Conservation (phyloP, 1,140 invertebrate species). For the Heliconius nattereri region DNA sequence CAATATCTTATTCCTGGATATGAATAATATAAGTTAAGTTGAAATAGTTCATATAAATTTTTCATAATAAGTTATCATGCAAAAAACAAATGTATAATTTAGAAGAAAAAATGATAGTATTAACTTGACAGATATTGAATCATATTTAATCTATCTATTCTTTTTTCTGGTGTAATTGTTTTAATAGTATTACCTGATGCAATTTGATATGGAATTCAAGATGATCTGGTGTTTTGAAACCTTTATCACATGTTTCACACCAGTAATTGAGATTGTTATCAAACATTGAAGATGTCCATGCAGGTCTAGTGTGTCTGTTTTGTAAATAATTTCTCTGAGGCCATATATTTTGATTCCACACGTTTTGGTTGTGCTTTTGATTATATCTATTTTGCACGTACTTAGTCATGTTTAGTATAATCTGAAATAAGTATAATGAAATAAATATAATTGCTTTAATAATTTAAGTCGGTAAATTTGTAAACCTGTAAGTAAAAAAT, state of each 20-base stretch:
- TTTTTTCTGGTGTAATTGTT: not conserved
- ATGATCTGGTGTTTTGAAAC: slow-evolving; percentile 83
- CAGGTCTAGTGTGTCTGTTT: slow-evolving; percentile 2
- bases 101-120: no score
- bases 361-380: slow-evolving; percentile 17
- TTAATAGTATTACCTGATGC: slow-evolving; percentile 81
- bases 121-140: no score
- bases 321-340: slow-evolving; percentile 18
- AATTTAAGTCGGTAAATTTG: no score
- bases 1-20: no score
- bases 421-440: not conserved
- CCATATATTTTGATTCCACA: slow-evolving; percentile 23
- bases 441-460: no score
- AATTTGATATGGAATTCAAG: slow-evolving; percentile 85
- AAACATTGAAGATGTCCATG: not conserved
- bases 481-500: not conserved
- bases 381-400: slow-evolving; percentile 13
- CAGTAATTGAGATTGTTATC: slow-evolving; percentile 62
- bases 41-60: no score
- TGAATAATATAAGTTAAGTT: no score
- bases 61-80: no score
- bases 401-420: slow-evolving; percentile 2
- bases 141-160: not conserved
- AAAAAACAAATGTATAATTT: no score
- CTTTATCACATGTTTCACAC: slow-evolving; percentile 90